Evolutionary conservation across 92 coral and sea anemone genomes (phyloP).

Genomic region (Umimayanthus chanpuru): DNA sequence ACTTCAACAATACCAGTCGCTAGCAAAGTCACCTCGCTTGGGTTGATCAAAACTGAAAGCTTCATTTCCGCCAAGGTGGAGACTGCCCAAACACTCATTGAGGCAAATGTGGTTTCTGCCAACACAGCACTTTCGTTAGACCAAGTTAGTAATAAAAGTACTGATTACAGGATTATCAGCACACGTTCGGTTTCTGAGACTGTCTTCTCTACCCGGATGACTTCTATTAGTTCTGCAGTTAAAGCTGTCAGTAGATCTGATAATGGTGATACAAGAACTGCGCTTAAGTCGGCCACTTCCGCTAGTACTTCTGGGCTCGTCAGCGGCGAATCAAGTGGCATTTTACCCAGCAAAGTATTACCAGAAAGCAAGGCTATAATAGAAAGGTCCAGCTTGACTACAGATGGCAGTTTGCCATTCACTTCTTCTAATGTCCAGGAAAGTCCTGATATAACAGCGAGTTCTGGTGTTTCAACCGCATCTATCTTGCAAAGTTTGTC

Average conservation of each 20-base stretch:
- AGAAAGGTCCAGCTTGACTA: background rate
- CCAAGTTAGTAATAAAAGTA: background rate
- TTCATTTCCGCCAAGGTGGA: background rate
- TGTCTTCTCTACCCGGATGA: background rate
- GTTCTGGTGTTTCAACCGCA: background rate
- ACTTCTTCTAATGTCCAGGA: too few relatives aligned
- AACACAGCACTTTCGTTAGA: background rate
- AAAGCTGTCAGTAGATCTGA: background rate
- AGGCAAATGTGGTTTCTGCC: background rate
- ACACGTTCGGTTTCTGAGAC: background rate
- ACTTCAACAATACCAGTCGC: background rate
- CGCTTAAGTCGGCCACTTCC: background rate
- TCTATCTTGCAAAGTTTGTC: background rate
- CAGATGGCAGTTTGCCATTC: background rate
- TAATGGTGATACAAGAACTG: background rate
- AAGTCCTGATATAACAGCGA: background rate
- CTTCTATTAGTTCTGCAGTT: background rate
- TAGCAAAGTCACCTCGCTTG: background rate
- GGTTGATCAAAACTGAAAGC: background rate
- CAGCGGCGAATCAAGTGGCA: background rate
- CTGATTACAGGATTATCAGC: background rate
- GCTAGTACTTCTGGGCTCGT: background rate
- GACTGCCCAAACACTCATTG: background rate
- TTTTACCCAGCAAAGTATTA: background rate
- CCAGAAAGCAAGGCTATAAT: background rate